Evolutionary conservation across 2,888 invertebrate genomes (phyloP).

Genomic region (Agrenia bidenticulata): DNA sequence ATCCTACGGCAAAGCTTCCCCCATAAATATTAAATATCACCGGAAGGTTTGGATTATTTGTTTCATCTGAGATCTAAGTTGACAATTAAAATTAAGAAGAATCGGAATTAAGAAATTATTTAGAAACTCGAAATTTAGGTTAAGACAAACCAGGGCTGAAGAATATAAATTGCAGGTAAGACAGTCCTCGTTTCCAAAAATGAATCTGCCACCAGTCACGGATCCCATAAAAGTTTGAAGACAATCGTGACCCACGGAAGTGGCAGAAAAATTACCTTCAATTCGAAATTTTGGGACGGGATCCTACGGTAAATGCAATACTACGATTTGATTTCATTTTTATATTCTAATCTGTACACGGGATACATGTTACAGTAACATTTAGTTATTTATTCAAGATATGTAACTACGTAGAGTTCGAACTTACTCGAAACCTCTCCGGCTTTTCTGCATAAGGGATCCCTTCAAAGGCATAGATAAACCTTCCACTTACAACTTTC

Average conservation of each 20-base stretch:
- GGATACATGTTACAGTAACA: background rate
- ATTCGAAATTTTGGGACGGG: background rate
- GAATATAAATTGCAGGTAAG: background rate
- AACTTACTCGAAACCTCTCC: background rate
- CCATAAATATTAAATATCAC: background rate
- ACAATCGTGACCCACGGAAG: too few relatives aligned
- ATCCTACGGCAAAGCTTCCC: background rate
- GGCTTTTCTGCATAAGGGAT: background rate
- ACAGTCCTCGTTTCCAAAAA: background rate
- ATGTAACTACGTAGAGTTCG: too few relatives aligned
- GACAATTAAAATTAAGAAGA: background rate
- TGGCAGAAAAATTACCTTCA: too few relatives aligned
- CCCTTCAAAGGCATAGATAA: background rate
- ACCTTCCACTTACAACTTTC: constrained; percentile 1
- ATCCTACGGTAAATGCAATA: too few relatives aligned
- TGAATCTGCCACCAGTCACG: background rate
- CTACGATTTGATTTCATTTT: too few relatives aligned
- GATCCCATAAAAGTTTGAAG: too few relatives aligned
- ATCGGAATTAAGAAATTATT: too few relatives aligned
- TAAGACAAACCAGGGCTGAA: background rate
- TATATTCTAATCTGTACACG: too few relatives aligned
- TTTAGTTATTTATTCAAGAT: background rate
- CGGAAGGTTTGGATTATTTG: background rate
- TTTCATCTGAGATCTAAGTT: background rate
- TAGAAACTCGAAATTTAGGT: background rate